These are phyloP conservation scores for Ginglymostoma cirratum DNA, from an alignment of 2,113 vertebrate species.

Conservation along the genomic window DNA sequence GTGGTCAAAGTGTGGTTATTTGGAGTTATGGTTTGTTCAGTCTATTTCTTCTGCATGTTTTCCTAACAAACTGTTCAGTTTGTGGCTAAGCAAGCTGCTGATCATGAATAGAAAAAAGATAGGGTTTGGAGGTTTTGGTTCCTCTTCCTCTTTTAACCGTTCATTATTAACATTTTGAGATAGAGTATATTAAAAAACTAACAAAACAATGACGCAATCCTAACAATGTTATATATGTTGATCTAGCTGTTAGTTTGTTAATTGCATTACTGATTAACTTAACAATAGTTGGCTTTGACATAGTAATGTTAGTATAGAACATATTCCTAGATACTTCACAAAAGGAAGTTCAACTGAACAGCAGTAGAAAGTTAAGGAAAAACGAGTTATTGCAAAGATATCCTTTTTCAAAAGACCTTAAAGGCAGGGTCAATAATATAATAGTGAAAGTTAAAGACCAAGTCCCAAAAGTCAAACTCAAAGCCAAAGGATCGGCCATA, in stretches of 20 bases:
- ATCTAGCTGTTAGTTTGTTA: neutral
- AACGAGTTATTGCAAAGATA: neutral
- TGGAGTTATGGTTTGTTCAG: slow-evolving; percentile 41
- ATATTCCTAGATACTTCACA: neutral
- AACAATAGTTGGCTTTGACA: neutral
- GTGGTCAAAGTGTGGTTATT: neutral
- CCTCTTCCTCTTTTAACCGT: slow-evolving; percentile 51
- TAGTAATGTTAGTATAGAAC: neutral
- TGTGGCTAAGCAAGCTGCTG: slow-evolving; percentile 42
- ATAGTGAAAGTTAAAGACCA: neutral
- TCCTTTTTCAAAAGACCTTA: neutral
- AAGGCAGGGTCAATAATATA: neutral
- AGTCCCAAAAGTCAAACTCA: neutral
- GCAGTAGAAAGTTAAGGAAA: neutral
- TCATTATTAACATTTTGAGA: slow-evolving; percentile 40
- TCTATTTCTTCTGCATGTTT: slow-evolving; percentile 40
- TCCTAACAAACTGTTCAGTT: slow-evolving; percentile 41
- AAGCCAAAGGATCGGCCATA: neutral
- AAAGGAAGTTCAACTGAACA: neutral
- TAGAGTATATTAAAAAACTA: neutral
- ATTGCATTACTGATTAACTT: no score
- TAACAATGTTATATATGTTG: neutral
- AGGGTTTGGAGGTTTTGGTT: slow-evolving; percentile 43
- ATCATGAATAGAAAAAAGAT: slow-evolving; percentile 40
- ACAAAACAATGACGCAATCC: neutral